These are phyloP conservation scores for Psilanteris sp. DNA, from an alignment of 1,140 invertebrate genomes.

Conservation along the genomic window DNA sequence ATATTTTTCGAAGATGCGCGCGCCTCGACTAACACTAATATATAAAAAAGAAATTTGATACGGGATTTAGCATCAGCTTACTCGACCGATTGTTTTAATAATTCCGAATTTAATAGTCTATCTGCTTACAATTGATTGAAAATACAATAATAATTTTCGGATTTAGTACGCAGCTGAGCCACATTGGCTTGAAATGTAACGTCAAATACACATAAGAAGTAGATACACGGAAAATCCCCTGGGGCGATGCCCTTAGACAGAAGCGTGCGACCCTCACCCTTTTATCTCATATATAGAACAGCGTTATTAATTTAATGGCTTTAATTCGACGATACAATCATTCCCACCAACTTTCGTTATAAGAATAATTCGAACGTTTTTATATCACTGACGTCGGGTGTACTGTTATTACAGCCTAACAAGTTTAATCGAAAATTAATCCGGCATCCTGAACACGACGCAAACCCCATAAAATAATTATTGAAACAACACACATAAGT, in stretches of 20 bases:
- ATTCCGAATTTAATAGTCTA: slow-evolving; percentile 8
- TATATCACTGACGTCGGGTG: too few species aligned
- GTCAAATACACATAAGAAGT: slow-evolving; percentile 43
- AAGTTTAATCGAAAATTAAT: too few species aligned
- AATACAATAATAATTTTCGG: slow-evolving; percentile 70
- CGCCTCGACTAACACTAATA: too few species aligned
- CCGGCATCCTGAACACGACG: too few species aligned
- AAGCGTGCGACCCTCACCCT: slow-evolving; percentile 62
- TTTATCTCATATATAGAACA: slow-evolving; percentile 29
- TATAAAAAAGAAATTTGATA: too few species aligned
- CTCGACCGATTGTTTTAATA: neutral
- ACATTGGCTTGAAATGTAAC: slow-evolving; percentile 65
- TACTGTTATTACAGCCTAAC: too few species aligned
- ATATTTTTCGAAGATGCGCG: too few species aligned
- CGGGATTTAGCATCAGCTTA: too few species aligned
- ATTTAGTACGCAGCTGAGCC: slow-evolving; percentile 74
- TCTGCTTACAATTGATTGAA: slow-evolving; percentile 44
- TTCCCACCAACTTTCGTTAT: neutral
- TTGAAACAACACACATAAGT: too few species aligned
- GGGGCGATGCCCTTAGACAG: slow-evolving; percentile 69
- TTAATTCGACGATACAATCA: slow-evolving; percentile 61
- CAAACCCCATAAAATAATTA: too few species aligned
- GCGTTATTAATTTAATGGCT: slow-evolving; percentile 74
- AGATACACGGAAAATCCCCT: slow-evolving; percentile 57
- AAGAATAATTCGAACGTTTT: neutral